These are phyloP conservation scores for Ivindomyrus marchei DNA, from an alignment of 2,113 vertebrate genomes.

Conservation along the genomic window DNA sequence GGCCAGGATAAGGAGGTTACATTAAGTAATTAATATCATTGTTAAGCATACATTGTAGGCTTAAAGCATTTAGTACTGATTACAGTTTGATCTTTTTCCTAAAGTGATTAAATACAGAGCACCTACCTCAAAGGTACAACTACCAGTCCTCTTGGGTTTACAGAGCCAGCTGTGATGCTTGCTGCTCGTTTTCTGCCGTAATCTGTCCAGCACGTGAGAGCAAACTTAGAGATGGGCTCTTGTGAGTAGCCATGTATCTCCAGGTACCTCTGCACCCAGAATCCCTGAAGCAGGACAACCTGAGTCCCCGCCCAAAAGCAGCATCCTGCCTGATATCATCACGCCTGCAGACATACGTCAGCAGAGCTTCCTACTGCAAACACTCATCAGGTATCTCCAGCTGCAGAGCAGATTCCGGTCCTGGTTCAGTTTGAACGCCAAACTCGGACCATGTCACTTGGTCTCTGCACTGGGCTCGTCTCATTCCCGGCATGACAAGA, in stretches of 20 bases:
- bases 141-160: neutral
- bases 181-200: neutral
- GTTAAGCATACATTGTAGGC: neutral
- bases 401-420: neutral
- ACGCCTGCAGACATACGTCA: neutral
- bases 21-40: neutral
- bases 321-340: neutral
- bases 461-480: neutral
- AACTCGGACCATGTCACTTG: neutral
- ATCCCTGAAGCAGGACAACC: neutral
- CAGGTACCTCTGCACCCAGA: neutral
- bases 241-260: neutral
- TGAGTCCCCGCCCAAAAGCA: neutral
- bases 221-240: neutral
- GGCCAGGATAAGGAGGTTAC: neutral
- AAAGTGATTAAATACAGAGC: neutral
- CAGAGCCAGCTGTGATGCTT: neutral
- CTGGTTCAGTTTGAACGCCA: neutral
- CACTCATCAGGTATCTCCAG: neutral
- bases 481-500: neutral
- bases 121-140: neutral
- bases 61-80: neutral
- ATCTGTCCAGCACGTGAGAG: neutral
- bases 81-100: neutral
- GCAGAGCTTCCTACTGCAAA: neutral